phyloP scores from a whole-genome alignment of 2,888 invertebrate species.

The Sinhomidia bicolor region DNA sequence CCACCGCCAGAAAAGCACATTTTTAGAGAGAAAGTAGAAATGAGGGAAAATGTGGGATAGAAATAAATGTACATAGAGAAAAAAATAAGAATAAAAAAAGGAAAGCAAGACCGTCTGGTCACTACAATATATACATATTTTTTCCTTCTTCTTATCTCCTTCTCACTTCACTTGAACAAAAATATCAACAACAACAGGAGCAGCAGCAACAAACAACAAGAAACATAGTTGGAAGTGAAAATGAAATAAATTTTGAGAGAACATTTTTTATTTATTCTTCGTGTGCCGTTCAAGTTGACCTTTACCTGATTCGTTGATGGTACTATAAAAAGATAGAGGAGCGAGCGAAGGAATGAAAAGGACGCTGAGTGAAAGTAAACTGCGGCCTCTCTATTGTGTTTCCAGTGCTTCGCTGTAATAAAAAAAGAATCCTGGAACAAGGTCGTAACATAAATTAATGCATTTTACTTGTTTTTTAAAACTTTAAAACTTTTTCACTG shows the following conservation, averaged over 20 bases:
- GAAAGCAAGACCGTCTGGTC: conserved; percentile 34
- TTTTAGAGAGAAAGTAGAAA: conserved; percentile 47
- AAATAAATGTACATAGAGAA: conserved; percentile 33
- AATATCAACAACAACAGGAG: too few relatives aligned
- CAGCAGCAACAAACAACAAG: too few relatives aligned
- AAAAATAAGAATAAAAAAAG: conserved; percentile 22
- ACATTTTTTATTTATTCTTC: conserved; percentile 31
- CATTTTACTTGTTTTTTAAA: background rate
- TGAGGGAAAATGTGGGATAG: conserved; percentile 23
- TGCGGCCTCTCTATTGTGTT: conserved; percentile 15
- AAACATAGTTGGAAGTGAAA: conserved; percentile 4
- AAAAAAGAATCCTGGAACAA: background rate
- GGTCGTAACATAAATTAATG: background rate
- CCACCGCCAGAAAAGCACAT: background rate
- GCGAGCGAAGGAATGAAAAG: background rate
- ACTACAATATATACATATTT: too few relatives aligned
- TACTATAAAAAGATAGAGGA: background rate
- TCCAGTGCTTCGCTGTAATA: background rate
- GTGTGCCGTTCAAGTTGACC: conserved; percentile 47
- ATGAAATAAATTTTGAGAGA: conserved; percentile 26
- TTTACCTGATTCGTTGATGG: conserved; percentile 53
- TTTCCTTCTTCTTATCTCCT: background rate
- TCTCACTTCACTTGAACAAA: background rate
- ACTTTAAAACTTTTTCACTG: background rate
- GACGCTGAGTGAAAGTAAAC: conserved; percentile 52